A percentile compares a stretch with the other conserved stretches of the same genome.
Conservation (phyloP, 2,113 vertebrate genomes). For the Zosterops pallidus region DNA sequence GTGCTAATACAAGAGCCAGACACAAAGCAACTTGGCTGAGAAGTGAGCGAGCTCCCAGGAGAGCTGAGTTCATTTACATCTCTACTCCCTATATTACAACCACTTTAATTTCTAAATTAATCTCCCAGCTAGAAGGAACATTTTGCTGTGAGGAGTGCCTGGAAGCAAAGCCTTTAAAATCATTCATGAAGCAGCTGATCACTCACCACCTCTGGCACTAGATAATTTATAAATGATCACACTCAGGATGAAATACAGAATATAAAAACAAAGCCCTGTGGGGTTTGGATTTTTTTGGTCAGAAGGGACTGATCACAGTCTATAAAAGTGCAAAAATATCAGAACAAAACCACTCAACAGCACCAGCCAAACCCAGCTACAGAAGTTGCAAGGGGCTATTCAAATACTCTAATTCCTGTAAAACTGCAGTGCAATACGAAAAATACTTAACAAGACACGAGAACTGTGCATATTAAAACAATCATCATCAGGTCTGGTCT, state of each 20-base stretch:
- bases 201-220: neutral
- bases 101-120: constrained; percentile 32
- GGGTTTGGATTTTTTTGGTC: neutral
- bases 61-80: constrained; percentile 4
- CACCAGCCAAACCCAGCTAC: neutral
- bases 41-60: constrained; percentile 42
- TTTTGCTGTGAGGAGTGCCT: neutral
- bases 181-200: neutral
- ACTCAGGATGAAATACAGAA: fast-evolving
- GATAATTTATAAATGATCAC: neutral
- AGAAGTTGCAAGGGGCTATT: neutral
- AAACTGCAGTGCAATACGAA: neutral
- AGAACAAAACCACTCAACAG: neutral
- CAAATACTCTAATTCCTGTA: neutral
- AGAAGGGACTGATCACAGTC: neutral
- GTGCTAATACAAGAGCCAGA: constrained; percentile 3
- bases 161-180: neutral
- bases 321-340: neutral
- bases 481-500: neutral
- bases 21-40: neutral
- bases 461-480: neutral
- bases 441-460: neutral
- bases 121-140: neutral
- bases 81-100: neutral
- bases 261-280: neutral